Evolutionary conservation across 1,140 invertebrate species (phyloP), one percentile per base, ranked within the genome.

Genomic region (Pogonognathellus flavescens): DNA sequence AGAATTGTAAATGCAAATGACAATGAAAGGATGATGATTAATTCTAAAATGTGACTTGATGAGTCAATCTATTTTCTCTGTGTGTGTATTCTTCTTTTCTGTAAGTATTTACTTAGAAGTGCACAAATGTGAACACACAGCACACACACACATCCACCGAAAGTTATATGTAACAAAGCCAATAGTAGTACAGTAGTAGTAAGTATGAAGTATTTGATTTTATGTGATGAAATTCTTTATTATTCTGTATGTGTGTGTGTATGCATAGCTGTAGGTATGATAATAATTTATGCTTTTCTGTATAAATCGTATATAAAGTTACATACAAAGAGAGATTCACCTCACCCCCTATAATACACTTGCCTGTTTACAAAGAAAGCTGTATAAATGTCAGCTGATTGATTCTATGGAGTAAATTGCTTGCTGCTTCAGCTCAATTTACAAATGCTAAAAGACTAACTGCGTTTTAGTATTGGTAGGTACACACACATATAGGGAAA

Each of bases 221-320:
- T 25, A 66, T 66, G 20, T 66, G 25, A 66, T 66, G 22, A 5
- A 25, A 66, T 66, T 66, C 62, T 66, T 66, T 66, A 66, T 66
- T 66, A 66, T 66, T 66, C 62, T 41, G 2, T 41, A 41, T 41
- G 31, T 41, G 31, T 41, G 31, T 41, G 31, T 41, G 53, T 55
- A 16, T 7, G 7, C 13, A 53, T 53, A 55, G 10, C 9, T 55
- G 16, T 55, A 55, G 53, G 16, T 55, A 55, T 10, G 20, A 9
- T 20, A 25, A 25, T 66, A 25, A n/a, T n/a, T n/a, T n/a, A n/a
- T n/a, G n/a, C n/a, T n/a, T n/a, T n/a, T n/a, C n/a, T 66, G 62
- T 20, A 66, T 25, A 25, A 66, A 66, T 20, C 7, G 25, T 41
- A 13, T 10, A 11, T 66, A 8, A 8, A 25, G 3, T 1, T 22